A percentile compares a stretch with the other conserved stretches of the same genome.
phyloP scores from a whole-genome alignment of 2,797 vertebrate species.

The Argyrosomus regius region DNA sequence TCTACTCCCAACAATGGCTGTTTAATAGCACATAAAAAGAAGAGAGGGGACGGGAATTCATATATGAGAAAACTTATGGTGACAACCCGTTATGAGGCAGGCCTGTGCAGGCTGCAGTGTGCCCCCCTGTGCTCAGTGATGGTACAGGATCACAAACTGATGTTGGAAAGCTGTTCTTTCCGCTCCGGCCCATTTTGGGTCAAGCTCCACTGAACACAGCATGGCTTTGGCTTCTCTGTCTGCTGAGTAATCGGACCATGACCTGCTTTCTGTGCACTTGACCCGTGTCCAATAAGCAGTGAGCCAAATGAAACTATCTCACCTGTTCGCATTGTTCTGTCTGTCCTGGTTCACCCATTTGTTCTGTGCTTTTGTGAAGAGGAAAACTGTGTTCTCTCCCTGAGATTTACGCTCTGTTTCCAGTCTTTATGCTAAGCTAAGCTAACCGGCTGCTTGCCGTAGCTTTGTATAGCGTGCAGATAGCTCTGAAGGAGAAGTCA shows the following conservation, averaged over 20 bases:
- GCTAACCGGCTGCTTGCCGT: background rate
- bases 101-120: conserved; percentile 23
- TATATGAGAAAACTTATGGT: background rate
- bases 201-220: conserved; percentile 67
- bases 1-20: conserved; percentile 31
- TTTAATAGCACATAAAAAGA: background rate
- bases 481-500: background rate
- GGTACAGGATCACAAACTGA: conserved; percentile 15
- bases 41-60: background rate
- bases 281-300: conserved; percentile 68
- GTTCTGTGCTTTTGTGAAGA: background rate
- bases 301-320: conserved; percentile 70
- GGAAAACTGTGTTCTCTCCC: conserved; percentile 8
- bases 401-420: conserved; percentile 5
- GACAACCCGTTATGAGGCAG: background rate
- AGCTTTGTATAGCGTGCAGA: background rate
- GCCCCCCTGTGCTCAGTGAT: conserved; percentile 54
- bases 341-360: conserved; percentile 22
- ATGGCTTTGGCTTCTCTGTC: conserved; percentile 64
- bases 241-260: conserved; percentile 66
- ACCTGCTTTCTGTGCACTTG: conserved; percentile 70
- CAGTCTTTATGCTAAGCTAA: conserved; percentile 3
- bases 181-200: conserved; percentile 29
- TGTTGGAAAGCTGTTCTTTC: conserved; percentile 28
- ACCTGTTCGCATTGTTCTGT: conserved; percentile 69